Base-by-base conservation (phyloP, 2,888 invertebrate genomes). In the Eupithecia inturbata region DNA sequence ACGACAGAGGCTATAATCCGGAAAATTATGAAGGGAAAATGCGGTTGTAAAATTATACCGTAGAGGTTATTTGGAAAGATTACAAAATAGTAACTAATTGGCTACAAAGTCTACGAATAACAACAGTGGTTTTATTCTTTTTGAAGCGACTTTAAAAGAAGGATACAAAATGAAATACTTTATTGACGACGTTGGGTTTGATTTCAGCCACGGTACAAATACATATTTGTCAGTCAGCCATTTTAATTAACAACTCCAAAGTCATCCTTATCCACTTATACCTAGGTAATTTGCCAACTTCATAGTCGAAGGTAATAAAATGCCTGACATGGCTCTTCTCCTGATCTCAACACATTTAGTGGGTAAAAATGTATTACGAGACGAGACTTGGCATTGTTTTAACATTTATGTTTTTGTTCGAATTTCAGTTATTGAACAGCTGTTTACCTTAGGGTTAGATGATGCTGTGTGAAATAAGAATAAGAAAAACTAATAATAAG, bases 11-110 rank as follows among this genome's bases (percentile, higher is more conserved):
- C 33, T 64, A 64, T 64, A 64, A 64, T 64, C 63, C 36, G 63
- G 9, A 64, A 64, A 64, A 64, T 64, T 64, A 64, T 64, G 63
- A 33, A 64, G 63, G 33, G 63, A 31, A 64, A 64, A 64, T 33
- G 33, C 3, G n/a, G 36, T n/a, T 63, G 31, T 63, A 33, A 63
- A 33, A 63, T 63, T 63, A 66, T 66, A 66, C 31, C 22, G 67
- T 91, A 82, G 6, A 19, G 63, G 63, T 63, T 63, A 33, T 63
- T 63, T 16, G 33, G 33, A 31, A 62, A 62, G 33, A 63, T 33
- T 63, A n/a, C 33, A 63, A n/a, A 31, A 64, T 36, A n/a, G 63
- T 64, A 26, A 5, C 2, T n/a, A n/a, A n/a, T n/a, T 62, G 62
- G 62, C 31, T 19, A 31, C 31, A 10, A 31, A 62, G 31, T 62